Base-by-base conservation (phyloP, 2,797 vertebrate genomes). In the Spinibarbus caldwelli region DNA sequence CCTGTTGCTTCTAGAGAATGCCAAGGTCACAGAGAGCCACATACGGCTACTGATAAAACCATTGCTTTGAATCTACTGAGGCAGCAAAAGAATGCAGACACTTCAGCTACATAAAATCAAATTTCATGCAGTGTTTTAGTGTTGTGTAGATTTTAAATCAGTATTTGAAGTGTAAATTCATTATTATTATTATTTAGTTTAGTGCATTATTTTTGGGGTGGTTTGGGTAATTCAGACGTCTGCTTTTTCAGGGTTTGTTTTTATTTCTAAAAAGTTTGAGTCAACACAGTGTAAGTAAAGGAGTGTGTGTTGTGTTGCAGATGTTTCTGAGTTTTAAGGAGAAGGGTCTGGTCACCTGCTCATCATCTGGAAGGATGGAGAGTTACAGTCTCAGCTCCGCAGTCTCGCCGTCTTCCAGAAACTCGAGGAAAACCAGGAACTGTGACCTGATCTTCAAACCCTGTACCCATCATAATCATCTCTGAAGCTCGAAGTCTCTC, bases 351-450 rank as follows among this genome's bases (percentile, higher is more conserved):
- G 96, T 97, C 88, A 99, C 98, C 0, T 99, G 87, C 93, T 99
- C 88, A 97, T 99, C 80, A 90, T 97, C 90, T 99, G 98, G 98
- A 99, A 97, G 92, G 95, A 98, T 67, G 97, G 97, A 73, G 96
- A 97, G 85, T 90, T 92, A 78, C 96, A 99, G 93, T 97, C 97
- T 8, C 95, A 92, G 84, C 92, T 97, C 68, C 97, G 97, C 88
- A 98, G 98, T 87, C 93, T 97, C 86, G 94, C 94, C 0, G 93
- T 99, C 0, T 99, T 99, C 90, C 94, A 96, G 19, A 99, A 97
- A 87, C 92, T 99, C 90, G 96, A 98, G 72, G 93, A 96, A 86
- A 95, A 94, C 7, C 95, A 95, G 87, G 95, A 95, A 75, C 92
- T 98, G 34, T 95, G 92, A 94, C 12, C 47, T 0, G 49, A 57